Evolutionary conservation across 2,888 invertebrate species (phyloP).

Genomic region (Dinocampus coccinellae): DNA sequence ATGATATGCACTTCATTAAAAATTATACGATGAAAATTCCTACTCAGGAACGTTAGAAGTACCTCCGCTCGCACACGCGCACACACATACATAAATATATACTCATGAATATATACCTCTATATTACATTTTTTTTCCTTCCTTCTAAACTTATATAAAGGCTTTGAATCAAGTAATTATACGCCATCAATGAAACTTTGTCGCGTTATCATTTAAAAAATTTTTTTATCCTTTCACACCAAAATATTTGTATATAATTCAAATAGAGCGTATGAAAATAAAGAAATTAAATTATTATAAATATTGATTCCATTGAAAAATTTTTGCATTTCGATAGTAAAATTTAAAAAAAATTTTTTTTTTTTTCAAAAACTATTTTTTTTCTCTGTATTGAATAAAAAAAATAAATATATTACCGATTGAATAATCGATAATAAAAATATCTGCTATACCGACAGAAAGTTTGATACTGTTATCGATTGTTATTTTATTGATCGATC

Average conservation of each 20-base stretch:
- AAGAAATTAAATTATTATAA: too few relatives aligned
- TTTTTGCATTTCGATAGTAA: too few relatives aligned
- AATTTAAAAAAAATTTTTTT: neutral
- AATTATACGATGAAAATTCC: conserved; percentile 8
- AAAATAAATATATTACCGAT: neutral
- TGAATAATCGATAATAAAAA: neutral
- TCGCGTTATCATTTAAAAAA: neutral
- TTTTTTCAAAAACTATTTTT: neutral
- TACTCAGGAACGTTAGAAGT: neutral
- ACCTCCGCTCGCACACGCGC: neutral
- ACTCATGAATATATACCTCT: neutral
- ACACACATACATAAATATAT: neutral
- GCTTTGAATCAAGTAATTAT: neutral
- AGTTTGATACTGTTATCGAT: conserved; percentile 4
- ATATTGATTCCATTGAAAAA: too few relatives aligned
- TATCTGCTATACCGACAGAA: neutral
- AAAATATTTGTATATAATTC: neutral
- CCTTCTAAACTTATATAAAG: neutral
- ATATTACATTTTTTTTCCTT: neutral
- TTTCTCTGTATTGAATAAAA: neutral
- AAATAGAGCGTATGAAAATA: too few relatives aligned
- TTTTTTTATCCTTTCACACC: neutral
- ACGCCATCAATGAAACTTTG: neutral
- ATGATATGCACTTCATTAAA: conserved; percentile 5
- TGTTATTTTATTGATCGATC: neutral